Base-by-base conservation (phyloP, 2,797 vertebrate genomes). In the Odontamblyopus rebecca region DNA sequence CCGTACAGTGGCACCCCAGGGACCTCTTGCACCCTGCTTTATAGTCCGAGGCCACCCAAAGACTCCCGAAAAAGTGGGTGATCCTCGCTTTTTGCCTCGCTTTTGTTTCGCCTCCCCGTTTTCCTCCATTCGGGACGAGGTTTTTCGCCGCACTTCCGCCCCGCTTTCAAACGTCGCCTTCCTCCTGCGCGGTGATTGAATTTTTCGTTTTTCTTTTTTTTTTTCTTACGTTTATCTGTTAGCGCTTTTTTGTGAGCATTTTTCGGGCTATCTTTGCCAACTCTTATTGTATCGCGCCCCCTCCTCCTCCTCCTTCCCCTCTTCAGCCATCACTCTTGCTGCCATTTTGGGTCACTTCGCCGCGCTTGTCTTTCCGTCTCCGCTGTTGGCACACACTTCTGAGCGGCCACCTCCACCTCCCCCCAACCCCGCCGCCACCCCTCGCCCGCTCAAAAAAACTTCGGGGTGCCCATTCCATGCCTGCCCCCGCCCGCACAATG, bases 351-450 rank as follows among this genome's bases (percentile, higher is more conserved):
- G 61, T 62, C 88, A 85, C 89, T 93, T 91, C 90, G 86, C 89
- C 77, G 89, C 89, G 86, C 85, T 88, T 90, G 90, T 92, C 91
- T 89, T 89, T 92, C 85, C 80, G 93, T 91, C 90, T 93, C 93
- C 91, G 91, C 90, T 89, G 86, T 88, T 94, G 93, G 94, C 93
- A 92, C 83, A 78, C 80, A 80, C 90, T 93, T 93, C 92, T 90
- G 89, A 93, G 89, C 79, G 70, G 69, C 81, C 19, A 61, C 2
- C 15, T 2, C 59, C 16, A 77, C 79, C 81, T 86, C 72, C 86
- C 73, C 89, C 89, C 86, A 77, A 82, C 4, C 30, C 30, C 30
- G 5, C 30, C 32, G 30, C 4, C 30, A 4, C 30, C 30, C 30
- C 4, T 32, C 30, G 30, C 30, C 32, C 32, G 91, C 92, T 91